A percentile compares a stretch with the other conserved stretches of the same genome.
Conservation (phyloP, 2,888 invertebrate genomes). For the Mimachlamys varia region DNA sequence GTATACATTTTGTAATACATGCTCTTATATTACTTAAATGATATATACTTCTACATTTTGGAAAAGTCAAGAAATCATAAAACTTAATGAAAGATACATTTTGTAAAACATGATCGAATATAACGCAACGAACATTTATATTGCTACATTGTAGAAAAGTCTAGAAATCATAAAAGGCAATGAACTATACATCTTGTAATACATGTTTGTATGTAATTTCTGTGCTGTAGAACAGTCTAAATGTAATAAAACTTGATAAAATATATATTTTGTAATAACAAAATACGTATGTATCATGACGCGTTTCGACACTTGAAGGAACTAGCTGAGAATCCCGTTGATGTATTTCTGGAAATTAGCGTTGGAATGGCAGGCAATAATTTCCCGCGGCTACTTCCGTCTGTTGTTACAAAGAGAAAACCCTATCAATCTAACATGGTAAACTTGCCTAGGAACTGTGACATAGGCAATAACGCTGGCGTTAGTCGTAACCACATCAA, state of each 20-base stretch:
- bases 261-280: background rate
- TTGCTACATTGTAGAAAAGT: too few species aligned
- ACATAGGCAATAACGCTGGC: background rate
- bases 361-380: background rate
- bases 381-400: constrained; percentile 21
- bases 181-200: too few species aligned
- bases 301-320: background rate
- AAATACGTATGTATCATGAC: background rate
- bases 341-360: constrained; percentile 12
- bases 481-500: background rate
- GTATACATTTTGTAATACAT: too few species aligned
- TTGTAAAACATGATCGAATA: too few species aligned
- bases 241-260: background rate
- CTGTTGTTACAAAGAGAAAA: background rate
- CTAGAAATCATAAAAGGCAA: too few species aligned
- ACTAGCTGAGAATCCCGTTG: background rate
- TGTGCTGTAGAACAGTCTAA: too few species aligned
- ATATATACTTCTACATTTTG: too few species aligned
- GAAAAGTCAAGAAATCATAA: too few species aligned
- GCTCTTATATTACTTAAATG: too few species aligned
- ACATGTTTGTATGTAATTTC: too few species aligned
- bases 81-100: background rate
- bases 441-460: constrained; percentile 25
- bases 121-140: too few species aligned
- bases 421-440: constrained; percentile 6